Conservation (phyloP, 2,888 invertebrate species). For the Chrysolina americana region DNA sequence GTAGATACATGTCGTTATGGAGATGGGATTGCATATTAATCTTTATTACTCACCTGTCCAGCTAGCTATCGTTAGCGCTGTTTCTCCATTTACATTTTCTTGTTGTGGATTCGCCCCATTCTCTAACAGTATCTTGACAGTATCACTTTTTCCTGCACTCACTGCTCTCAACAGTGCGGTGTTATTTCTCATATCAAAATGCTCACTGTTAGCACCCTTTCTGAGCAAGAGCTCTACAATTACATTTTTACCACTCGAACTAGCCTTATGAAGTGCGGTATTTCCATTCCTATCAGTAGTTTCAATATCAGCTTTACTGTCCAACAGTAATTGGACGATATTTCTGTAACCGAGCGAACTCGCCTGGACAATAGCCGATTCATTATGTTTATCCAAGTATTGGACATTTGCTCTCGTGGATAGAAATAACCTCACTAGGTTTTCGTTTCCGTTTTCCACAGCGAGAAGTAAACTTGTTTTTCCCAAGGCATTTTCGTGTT, state of each 20-base stretch:
- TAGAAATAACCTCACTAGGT: conserved; percentile 12
- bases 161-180: conserved; percentile 19
- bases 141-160: conserved; percentile 16
- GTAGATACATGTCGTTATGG: no score
- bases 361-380: conserved; percentile 7
- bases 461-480: conserved; percentile 17
- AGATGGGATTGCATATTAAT: no score
- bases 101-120: background rate
- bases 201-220: conserved; percentile 1
- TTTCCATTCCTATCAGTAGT: conserved; percentile 18
- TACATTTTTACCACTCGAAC: conserved; percentile 11
- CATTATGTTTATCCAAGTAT: background rate
- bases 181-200: conserved; percentile 8
- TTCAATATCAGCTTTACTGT: conserved; percentile 4
- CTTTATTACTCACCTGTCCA: background rate
- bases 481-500: conserved; percentile 8
- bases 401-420: background rate
- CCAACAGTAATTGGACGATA: conserved; percentile 13
- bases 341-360: conserved; percentile 15
- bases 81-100: conserved; percentile 6
- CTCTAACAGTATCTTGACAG: conserved; percentile 6
- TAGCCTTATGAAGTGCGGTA: conserved; percentile 25
- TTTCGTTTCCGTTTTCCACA: background rate
- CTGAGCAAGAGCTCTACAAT: conserved; percentile 20
- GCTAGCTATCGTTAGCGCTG: background rate